A percentile compares a stretch with the other conserved stretches of the same genome.
Conservation (phyloP, 2,797 vertebrate species). For the Benthosema pterotum region DNA sequence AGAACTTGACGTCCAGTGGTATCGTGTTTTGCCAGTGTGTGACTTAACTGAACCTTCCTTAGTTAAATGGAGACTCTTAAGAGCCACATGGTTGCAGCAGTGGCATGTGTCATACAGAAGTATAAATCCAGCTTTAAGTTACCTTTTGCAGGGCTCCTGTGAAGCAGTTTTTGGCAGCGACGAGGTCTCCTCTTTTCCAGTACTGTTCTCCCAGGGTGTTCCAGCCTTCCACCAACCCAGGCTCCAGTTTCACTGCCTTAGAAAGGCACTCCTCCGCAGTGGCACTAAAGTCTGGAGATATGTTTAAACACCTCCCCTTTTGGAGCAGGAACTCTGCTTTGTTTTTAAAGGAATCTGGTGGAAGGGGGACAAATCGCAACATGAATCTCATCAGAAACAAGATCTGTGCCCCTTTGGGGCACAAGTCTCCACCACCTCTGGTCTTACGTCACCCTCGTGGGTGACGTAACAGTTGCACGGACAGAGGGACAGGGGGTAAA, state of each 20-base stretch:
- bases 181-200: conserved; percentile 91
- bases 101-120: too few species aligned
- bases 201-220: conserved; percentile 92
- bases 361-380: neutral
- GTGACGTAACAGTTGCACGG: too few species aligned
- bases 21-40: too few species aligned
- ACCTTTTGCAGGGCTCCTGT: conserved; percentile 89
- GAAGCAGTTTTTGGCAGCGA: conserved; percentile 88
- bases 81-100: too few species aligned
- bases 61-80: too few species aligned
- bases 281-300: conserved; percentile 79
- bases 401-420: too few species aligned
- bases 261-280: conserved; percentile 86
- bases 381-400: neutral
- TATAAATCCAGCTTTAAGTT: neutral
- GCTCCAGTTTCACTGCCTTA: conserved; percentile 90
- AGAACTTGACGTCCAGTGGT: too few species aligned
- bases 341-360: conserved; percentile 77
- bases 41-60: too few species aligned
- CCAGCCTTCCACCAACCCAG: conserved; percentile 88
- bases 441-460: too few species aligned
- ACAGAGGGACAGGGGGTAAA: too few species aligned
- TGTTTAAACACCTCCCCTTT: conserved; percentile 86
- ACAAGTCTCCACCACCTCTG: too few species aligned
- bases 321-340: conserved; percentile 84